Evolutionary conservation across 1,140 invertebrate genomes (phyloP), one percentile per base, ranked within the genome.

Genomic region (Drosophila prosaltans): DNA sequence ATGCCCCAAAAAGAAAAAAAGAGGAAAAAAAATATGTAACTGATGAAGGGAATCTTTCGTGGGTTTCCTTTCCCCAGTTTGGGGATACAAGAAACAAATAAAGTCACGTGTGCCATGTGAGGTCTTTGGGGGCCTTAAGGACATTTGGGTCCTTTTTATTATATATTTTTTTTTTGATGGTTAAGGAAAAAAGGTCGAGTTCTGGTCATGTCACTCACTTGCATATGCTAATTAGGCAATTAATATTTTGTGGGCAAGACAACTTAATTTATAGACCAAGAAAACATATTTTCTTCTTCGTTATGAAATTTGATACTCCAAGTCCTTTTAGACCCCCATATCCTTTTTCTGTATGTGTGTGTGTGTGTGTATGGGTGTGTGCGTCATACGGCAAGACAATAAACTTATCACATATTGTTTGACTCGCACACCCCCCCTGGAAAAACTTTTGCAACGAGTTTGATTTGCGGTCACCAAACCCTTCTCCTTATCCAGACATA

Each of bases 221-320:
- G 74, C 84, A 89, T 89, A 89, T 89, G 84, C 84, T 89, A 89
- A 89, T 89, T 89, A 89, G 76, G 84, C 84, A 89, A 89, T 89
- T 89, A 89, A 89, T 89, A 84, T 90, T 36, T 84, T 89, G 84
- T 89, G 84, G 84, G 84, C 84, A 74, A 89, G 84, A 90, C 84
- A 84, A 89, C 84, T 90, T 89, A 89, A 89, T 89, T 89, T 89
- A 89, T 89, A 83, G 81, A 83, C 74, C 68, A 80, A 88, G 76
- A 80, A 86, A 65, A 59, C 73, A 82, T 64, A 88, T 89, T 70
- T 80, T 74, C 67, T 65, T 45, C 60, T 66, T 48, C 57, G 11
- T 51, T 75, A 65, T 79, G 84, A 89, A 89, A 89, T 89, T 71
- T 74, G 85, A 89, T 89, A 88, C 69, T 16, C 59, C 24, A 16